Evolutionary conservation across 2,797 vertebrate genomes (phyloP).

Genomic region (Morus bassanus): DNA sequence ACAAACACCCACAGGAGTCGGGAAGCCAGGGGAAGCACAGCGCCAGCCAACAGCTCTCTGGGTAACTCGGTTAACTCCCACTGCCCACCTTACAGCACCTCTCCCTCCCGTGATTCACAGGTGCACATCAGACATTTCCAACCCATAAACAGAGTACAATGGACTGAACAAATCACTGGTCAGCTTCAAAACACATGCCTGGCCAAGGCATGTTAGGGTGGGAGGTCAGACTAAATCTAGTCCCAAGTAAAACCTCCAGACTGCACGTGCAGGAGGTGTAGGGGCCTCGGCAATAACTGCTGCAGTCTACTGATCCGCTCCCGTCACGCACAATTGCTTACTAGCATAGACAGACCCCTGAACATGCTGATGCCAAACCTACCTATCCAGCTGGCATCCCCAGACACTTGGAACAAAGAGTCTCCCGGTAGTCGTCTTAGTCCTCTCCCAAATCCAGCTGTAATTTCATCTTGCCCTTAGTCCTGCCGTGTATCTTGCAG

Average conservation of each 20-base stretch:
- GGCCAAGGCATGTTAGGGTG: rapidly evolving
- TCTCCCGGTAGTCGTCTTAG: not conserved
- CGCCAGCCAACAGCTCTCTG: not conserved
- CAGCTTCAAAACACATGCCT: not conserved
- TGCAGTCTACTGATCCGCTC: not conserved
- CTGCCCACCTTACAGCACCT: not conserved
- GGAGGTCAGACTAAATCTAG: not conserved
- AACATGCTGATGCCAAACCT: not conserved
- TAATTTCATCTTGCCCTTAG: not conserved
- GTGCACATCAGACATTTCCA: not conserved
- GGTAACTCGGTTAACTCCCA: no score
- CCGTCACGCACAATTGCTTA: rapidly evolving
- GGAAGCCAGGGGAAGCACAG: not conserved
- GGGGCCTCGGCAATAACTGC: not conserved
- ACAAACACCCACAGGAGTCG: not conserved
- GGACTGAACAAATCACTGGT: not conserved
- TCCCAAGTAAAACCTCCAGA: not conserved
- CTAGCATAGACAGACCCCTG: rapidly evolving
- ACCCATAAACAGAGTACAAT: not conserved
- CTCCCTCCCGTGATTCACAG: not conserved
- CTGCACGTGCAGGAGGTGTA: not conserved
- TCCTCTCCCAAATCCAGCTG: not conserved
- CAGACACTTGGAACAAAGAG: no score
- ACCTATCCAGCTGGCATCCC: not conserved
- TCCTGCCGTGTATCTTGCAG: not conserved